Conservation (phyloP, 1,140 invertebrate species). For the Cydia splendana region DNA sequence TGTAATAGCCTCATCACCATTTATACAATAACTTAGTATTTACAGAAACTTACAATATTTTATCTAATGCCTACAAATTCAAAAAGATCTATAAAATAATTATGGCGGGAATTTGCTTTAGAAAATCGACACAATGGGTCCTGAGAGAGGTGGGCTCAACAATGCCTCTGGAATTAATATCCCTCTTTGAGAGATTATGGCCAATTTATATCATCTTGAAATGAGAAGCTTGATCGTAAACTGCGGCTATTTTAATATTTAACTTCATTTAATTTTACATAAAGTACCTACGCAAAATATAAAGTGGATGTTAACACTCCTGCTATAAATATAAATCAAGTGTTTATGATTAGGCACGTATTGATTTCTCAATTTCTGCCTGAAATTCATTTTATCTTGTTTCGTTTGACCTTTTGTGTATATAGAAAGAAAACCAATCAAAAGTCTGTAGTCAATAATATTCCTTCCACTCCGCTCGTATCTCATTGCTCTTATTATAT, state of each 20-base stretch:
- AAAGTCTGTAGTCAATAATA: no score
- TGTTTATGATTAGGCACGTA: no score
- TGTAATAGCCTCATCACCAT: background rate
- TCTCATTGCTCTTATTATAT: no score
- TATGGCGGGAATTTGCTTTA: conserved; percentile 31
- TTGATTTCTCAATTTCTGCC: no score
- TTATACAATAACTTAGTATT: background rate
- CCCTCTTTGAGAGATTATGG: conserved; percentile 13
- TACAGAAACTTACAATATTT: background rate
- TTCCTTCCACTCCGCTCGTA: no score
- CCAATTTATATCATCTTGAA: conserved; percentile 24
- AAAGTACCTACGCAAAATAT: background rate
- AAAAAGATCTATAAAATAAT: conserved; percentile 36
- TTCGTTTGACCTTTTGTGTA: no score
- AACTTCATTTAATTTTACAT: background rate
- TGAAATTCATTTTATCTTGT: no score
- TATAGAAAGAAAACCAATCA: no score
- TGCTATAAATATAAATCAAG: no score
- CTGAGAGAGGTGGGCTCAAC: background rate
- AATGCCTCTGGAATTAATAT: conserved; percentile 27
- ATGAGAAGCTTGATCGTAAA: conserved; percentile 13
- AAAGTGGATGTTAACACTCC: no score
- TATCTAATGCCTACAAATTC: background rate
- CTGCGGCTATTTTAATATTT: background rate
- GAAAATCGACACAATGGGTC: conserved; percentile 12